These are phyloP conservation scores for Scolanthus callimorphus DNA, from an alignment of 92 coral and sea anemone species.

Conservation along the genomic window DNA sequence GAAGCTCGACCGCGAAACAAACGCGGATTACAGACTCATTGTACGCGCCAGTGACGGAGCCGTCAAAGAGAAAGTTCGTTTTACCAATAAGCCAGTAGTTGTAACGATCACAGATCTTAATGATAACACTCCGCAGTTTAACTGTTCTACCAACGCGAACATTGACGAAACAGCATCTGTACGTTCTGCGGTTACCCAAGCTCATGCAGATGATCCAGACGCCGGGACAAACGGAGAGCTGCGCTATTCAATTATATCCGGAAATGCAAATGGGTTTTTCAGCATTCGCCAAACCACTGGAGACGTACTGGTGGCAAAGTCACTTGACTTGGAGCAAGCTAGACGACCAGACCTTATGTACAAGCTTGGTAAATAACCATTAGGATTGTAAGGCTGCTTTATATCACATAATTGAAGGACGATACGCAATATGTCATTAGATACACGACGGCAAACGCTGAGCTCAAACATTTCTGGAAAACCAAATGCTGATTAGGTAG, in stretches of 20 bases:
- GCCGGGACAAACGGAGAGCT: constrained; percentile 55
- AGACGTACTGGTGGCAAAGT: constrained; percentile 52
- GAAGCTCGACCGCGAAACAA: constrained; percentile 63
- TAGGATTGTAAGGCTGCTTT: no score
- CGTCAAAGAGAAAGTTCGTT: constrained; percentile 57
- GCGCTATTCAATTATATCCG: constrained; percentile 50
- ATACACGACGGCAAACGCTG: no score
- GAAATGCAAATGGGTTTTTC: constrained; percentile 61
- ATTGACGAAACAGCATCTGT: constrained; percentile 58
- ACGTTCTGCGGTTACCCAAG: constrained; percentile 42
- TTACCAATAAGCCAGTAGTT: constrained; percentile 21
- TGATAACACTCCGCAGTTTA: constrained; percentile 75
- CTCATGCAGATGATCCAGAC: constrained; percentile 59
- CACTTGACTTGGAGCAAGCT: constrained; percentile 59
- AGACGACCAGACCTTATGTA: constrained; percentile 30
- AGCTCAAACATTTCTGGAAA: no score
- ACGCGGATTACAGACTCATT: constrained; percentile 31
- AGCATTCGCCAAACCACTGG: constrained; percentile 45
- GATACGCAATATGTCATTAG: no score
- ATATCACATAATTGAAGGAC: no score
- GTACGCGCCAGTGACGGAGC: constrained; percentile 74
- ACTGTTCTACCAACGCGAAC: constrained; percentile 6
- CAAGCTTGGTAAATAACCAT: constrained; percentile 65
- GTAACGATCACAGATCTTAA: constrained; percentile 58
- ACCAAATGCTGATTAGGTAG: no score